Base-by-base conservation (phyloP, 2,113 vertebrate genomes). In the Stigmatopora argus region DNA sequence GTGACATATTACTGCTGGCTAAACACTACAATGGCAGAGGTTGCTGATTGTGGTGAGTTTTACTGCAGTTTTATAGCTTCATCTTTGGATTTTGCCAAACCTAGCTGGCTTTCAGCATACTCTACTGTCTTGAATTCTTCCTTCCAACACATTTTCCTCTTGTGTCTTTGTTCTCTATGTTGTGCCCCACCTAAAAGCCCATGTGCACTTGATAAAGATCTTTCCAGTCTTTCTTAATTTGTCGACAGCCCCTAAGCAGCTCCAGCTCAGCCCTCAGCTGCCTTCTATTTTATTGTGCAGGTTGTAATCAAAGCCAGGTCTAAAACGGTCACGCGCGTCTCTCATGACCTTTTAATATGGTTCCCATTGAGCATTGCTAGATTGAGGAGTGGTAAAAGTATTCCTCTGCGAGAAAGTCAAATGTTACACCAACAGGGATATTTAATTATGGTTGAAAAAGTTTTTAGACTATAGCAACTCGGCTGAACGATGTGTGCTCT, bases 191-290 rank as follows among this genome's bases (percentile, higher is more conserved):
- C 81, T 55, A 82, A 67, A 68, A 62, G 76, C 81, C 69, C 78
- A 77, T 82, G 67, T 81, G 74, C 74, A 68, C 85, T 73, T 87
- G 87, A 91, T 87, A 65, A 88, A 90, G 91, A 87, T 84, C 83
- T 77, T 86, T 78, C 84, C 86, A 64, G 81, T 67, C 74, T 67
- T 79, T 68, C 77, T 78, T 83, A 82, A 86, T 78, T 73, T 88
- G 79, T 85, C 49, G 60, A 74, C 70, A 85, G 84, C 63, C 68
- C 8, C 71, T 88, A 91, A 89, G 68, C 71, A 81, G 64, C 78
- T 83, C 82, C 85, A 87, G 86, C 71, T 74, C 75, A 67, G 72
- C 19, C 76, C 75, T 88, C 88, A 82, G 81, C 84, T 89, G 86
- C 69, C 82, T 87, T 73, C 69, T 73, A 72, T 84, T 90, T 86